Conservation (phyloP, 2,113 vertebrate genomes). For the Mellivora capensis region DNA sequence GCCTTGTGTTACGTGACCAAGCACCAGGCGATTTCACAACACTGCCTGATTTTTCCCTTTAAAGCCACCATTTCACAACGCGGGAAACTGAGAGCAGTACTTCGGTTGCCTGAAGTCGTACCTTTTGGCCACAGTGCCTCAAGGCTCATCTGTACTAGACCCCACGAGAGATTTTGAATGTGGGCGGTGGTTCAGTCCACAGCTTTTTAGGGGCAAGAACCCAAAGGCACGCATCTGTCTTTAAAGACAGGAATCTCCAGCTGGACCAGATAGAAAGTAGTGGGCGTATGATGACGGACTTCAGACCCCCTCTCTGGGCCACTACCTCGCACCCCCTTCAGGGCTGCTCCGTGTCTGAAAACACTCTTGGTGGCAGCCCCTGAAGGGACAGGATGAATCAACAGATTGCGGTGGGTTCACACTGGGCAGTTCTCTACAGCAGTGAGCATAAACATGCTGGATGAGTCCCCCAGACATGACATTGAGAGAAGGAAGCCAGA, state of each 20-base stretch:
- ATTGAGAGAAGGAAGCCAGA: background rate
- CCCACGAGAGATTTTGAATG: background rate
- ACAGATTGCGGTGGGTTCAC: background rate
- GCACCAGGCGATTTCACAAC: background rate
- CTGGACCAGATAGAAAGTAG: background rate
- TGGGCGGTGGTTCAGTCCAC: background rate
- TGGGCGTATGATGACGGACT: background rate
- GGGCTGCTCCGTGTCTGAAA: background rate
- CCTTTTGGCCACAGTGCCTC: background rate
- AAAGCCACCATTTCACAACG: background rate
- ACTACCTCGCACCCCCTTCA: background rate
- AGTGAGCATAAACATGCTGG: background rate
- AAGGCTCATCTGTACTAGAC: background rate
- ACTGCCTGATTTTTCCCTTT: background rate
- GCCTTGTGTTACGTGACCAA: fast-evolving
- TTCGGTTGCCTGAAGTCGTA: fast-evolving
- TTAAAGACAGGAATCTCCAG: background rate
- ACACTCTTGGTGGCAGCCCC: background rate
- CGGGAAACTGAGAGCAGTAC: fast-evolving
- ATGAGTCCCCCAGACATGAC: background rate
- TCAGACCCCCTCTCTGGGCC: background rate
- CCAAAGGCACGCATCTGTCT: background rate
- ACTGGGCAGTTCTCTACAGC: fast-evolving
- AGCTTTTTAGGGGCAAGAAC: background rate
- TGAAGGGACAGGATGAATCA: background rate